phyloP scores from a whole-genome alignment of 2,113 vertebrate genomes.

The Phalacrocorax brasilianus region DNA sequence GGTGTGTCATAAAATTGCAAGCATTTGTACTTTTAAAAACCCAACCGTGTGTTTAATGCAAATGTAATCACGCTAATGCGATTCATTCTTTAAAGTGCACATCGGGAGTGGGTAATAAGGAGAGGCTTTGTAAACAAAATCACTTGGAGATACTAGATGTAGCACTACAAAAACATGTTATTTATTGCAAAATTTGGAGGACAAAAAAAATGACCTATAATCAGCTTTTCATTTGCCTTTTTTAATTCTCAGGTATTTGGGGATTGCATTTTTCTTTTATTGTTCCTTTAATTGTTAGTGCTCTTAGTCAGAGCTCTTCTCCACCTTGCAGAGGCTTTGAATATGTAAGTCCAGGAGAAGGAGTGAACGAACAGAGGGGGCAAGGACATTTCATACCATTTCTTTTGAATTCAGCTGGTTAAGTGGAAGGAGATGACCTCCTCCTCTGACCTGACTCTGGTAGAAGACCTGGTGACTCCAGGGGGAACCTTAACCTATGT shows the following conservation, averaged over 20 bases:
- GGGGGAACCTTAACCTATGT: not conserved
- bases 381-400: not conserved
- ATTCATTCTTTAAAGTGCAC: conserved; percentile 45
- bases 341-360: not conserved
- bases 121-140: conserved; percentile 54
- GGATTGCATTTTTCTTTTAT: not conserved
- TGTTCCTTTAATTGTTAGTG: not conserved
- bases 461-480: not conserved
- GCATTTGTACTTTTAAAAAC: conserved; percentile 42
- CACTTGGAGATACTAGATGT: not conserved
- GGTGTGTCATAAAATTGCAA: conserved; percentile 42
- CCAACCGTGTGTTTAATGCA: conserved; percentile 41
- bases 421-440: not conserved
- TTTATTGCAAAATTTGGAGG: not conserved
- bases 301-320: not conserved
- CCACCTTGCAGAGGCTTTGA: not conserved
- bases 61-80: conserved; percentile 34
- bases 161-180: not conserved
- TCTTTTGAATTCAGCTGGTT: not conserved
- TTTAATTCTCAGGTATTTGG: not conserved
- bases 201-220: not conserved
- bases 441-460: not conserved
- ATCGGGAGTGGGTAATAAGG: conserved; percentile 1
- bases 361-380: accelerated
- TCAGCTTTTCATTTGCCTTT: not conserved